These are phyloP conservation scores for Ploceus nigricollis DNA, from an alignment of 2,113 vertebrate genomes.

Conservation along the genomic window DNA sequence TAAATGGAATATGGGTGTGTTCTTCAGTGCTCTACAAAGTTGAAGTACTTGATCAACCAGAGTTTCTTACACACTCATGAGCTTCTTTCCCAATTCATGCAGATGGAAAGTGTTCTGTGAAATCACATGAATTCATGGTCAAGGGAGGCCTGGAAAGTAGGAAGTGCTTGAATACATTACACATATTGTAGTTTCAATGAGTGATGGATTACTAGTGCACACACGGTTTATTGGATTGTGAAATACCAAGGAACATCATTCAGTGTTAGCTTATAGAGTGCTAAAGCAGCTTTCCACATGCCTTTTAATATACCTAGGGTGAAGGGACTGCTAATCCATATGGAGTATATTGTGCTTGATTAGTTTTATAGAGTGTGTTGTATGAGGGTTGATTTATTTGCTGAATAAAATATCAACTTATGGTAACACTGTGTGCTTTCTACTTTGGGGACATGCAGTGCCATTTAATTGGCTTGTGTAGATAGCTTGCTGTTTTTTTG, in stretches of 20 bases:
- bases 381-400: conserved; percentile 5
- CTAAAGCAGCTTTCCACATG: background rate
- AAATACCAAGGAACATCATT: background rate
- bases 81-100: background rate
- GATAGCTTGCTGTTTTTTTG: background rate
- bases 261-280: background rate
- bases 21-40: background rate
- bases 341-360: background rate
- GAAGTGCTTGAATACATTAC: background rate
- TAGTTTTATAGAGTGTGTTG: background rate
- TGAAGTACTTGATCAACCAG: background rate
- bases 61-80: background rate
- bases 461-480: conserved; percentile 16
- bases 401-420: conserved; percentile 6
- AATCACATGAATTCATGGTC: background rate
- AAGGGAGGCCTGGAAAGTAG: background rate
- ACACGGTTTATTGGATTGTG: background rate
- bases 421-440: background rate
- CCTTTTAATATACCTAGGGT: background rate
- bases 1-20: background rate
- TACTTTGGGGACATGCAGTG: background rate
- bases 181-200: background rate
- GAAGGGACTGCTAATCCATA: background rate
- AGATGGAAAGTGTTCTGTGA: background rate
- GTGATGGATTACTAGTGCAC: background rate